Evolutionary conservation across 2,113 vertebrate species (phyloP), one percentile per base, ranked within the genome.

Genomic region (Charadrius vociferus): DNA sequence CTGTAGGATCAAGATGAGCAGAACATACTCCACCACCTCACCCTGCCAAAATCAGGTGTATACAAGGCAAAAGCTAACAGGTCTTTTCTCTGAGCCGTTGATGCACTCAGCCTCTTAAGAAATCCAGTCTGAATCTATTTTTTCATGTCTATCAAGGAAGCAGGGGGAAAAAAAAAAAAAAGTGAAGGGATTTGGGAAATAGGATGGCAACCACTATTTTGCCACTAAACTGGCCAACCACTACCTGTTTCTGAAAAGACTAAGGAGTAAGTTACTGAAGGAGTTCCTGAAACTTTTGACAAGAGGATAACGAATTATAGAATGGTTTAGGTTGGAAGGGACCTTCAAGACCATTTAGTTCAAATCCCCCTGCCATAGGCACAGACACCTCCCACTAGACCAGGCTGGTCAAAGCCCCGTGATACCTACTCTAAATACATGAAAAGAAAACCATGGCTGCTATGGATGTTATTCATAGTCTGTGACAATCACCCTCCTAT

Each of bases 391-490:
- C 45, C 45, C 45, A 19, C 45, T 45, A 45, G 45, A 45, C 45
- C 45, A 45, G 18, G 45, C 19, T 45, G 45, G 17, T 45, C 45
- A 45, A 45, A 45, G 18, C 45, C 45, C 45, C 8, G 17, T 8
- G 7, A 30, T 5, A 24, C 2, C 13, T 32, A 36, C 39, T 41
- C 27, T 24, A 39, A 47, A 74, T 7, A 52, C 0, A 13, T 9
- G 12, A 62, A 36, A 67, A 53, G 8, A 32, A 59, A 5, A 12
- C 10, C 49, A 27, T 1, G 7, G 24, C 10, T 75, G 4, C 12
- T n/a, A 21, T 0, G 5, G 11, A 29, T 4, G 4, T 43, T n/a
- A 10, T 7, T 22, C 22, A 18, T 11, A 36, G 14, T 1, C 62
- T 36, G 59, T 12, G 39, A 43, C 0, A 27, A 22, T 21, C 36